phyloP scores from a whole-genome alignment of 2,113 vertebrate species.

The Aramus guarauna region DNA sequence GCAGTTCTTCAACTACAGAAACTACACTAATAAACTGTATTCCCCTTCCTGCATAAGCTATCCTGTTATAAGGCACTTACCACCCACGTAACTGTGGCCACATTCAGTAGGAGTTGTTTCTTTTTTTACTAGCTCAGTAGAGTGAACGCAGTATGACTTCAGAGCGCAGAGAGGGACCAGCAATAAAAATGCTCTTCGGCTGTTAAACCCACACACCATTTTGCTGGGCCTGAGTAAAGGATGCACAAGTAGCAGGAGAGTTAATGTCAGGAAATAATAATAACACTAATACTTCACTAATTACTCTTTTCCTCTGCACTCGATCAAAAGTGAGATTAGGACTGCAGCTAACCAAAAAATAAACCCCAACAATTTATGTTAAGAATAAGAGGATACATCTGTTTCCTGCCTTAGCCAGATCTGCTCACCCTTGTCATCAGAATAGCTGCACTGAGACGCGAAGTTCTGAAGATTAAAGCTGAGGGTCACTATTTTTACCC shows the following conservation, averaged over 20 bases:
- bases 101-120: background rate
- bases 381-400: conserved; percentile 79
- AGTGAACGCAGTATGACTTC: background rate
- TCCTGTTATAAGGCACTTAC: background rate
- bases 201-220: background rate
- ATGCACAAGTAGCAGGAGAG: conserved; percentile 64
- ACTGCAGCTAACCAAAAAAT: conserved; percentile 56
- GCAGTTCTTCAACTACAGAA: background rate
- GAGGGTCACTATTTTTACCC: conserved; percentile 51
- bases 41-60: background rate
- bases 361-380: conserved; percentile 58
- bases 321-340: conserved; percentile 69
- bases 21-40: background rate
- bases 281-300: conserved; percentile 77
- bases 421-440: conserved; percentile 56
- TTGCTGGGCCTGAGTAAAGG: conserved; percentile 32
- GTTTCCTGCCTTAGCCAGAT: conserved; percentile 75
- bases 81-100: background rate
- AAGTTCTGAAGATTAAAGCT: conserved; percentile 61
- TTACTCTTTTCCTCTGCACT: conserved; percentile 79
- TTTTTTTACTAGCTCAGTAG: background rate
- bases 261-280: conserved; percentile 81
- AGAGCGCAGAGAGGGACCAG: background rate
- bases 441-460: conserved; percentile 2
- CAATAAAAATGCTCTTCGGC: background rate